Evolutionary conservation across 2,888 invertebrate species (phyloP), one percentile per base, ranked within the genome.

Genomic region (Autographa gamma): DNA sequence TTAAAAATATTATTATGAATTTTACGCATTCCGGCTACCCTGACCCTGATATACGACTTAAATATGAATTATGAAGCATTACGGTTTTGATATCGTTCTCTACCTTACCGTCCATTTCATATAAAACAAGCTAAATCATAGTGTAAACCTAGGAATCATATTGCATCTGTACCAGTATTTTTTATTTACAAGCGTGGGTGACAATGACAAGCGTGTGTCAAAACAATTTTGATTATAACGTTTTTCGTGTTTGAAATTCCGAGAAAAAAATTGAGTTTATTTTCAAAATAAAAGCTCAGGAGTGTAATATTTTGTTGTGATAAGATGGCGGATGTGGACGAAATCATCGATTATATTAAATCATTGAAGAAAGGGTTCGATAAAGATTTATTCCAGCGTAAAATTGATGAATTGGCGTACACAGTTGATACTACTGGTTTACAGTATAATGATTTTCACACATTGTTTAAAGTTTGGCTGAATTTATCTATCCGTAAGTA

Each of bases 401-500:
- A 94, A 84, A 86, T 95, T 19, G 89, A 93, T 43, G 93, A 94
- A 83, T 86, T 95, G 65, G 89, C 90, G 0, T 87, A 90, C 73
- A 84, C 87, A 69, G 92, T 92, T 62, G 93, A 93, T 76, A 89
- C 85, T n/a, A 76, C 64, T 77, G 92, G 93, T 16, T 88, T 94
- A 77, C 84, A 88, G 41, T 91, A 92, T 75, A 90, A 92, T 41
- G 93, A 93, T 80, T 95, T 95, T 70, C 93, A 93, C 71, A 93
- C 87, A 70, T 85, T 96, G 63, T 93, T 96, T 74, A 93, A 92
- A 90, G 86, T 95, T 79, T 96, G 96, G 96, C 81, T 96, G 65
- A 95, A 95, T 88, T 90, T 96, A 82, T 91, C 89, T 64, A 93
- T 96, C 84, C 95, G 96, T 96, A 85, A 93, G 95, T 93, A 62